A percentile compares a stretch with the other conserved stretches of the same genome.
These are phyloP conservation scores for Notoglanidium macrostoma DNA, from an alignment of 2,797 vertebrate species.

Conservation along the genomic window DNA sequence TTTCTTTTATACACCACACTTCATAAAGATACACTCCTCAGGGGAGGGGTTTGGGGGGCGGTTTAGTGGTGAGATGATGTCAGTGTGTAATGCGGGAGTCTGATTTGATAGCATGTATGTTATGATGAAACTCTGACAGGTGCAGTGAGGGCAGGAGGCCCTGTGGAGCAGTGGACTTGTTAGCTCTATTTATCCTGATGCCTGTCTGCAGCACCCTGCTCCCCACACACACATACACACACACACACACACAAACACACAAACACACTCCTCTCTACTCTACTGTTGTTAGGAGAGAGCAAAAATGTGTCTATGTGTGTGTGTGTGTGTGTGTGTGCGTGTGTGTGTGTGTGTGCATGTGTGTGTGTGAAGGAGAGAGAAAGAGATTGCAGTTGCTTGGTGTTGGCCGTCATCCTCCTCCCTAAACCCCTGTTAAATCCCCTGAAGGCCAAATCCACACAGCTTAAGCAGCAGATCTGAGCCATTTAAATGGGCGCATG, in stretches of 20 bases:
- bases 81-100: constrained; percentile 8
- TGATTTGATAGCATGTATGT: constrained; percentile 30
- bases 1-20: not conserved
- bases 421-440: constrained; percentile 30
- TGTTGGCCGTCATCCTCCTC: not conserved
- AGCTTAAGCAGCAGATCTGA: constrained; percentile 42
- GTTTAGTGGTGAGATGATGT: not conserved
- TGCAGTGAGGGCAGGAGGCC: constrained; percentile 2
- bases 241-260: constrained; percentile 2
- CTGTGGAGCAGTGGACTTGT: constrained; percentile 29
- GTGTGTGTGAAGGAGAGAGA: not conserved
- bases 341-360: not conserved
- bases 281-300: not conserved
- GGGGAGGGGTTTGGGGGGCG: no score
- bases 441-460: constrained; percentile 38
- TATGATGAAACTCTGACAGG: constrained; percentile 32
- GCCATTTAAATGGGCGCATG: constrained; percentile 46
- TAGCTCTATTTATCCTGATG: constrained; percentile 37
- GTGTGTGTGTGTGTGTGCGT: not conserved
- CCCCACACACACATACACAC: constrained; percentile 12
- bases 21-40: not conserved
- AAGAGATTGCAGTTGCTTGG: not conserved
- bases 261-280: not conserved
- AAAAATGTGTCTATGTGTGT: not conserved
- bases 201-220: constrained; percentile 22